Percentiles rank a stretch among this genome's conserved stretches.
These are phyloP conservation scores for Trichopoda pennipes DNA, from an alignment of 2,888 invertebrate genomes.

Conservation along the genomic window DNA sequence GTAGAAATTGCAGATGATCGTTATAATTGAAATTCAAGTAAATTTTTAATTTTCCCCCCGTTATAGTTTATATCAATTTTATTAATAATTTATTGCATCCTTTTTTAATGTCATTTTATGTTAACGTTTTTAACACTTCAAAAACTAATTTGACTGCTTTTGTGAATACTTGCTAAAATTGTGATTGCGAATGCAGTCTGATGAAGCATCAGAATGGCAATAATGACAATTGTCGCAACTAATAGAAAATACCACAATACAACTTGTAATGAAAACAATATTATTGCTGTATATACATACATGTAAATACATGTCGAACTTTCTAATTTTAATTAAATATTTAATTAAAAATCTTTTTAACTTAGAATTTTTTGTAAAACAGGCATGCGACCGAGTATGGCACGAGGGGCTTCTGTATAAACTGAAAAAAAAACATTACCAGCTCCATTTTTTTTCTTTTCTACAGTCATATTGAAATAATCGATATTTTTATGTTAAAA, in stretches of 20 bases:
- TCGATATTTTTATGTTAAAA: too few species aligned
- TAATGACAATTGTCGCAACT: slow-evolving; percentile 42
- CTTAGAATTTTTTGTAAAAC: too few species aligned
- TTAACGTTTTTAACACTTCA: slow-evolving; percentile 33
- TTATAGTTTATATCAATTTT: not conserved
- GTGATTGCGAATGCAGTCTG: slow-evolving; percentile 35
- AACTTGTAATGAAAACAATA: slow-evolving; percentile 42
- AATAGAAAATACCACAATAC: slow-evolving; percentile 53
- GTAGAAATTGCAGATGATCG: too few species aligned
- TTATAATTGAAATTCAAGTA: too few species aligned
- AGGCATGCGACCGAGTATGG: too few species aligned
- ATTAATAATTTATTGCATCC: not conserved
- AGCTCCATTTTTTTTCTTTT: too few species aligned
- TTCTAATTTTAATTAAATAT: too few species aligned
- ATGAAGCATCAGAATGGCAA: slow-evolving; percentile 37
- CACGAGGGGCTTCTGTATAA: too few species aligned
- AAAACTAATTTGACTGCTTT: slow-evolving; percentile 4
- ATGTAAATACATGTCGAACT: not conserved
- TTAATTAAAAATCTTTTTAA: too few species aligned
- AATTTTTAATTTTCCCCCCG: too few species aligned
- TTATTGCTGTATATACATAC: not conserved
- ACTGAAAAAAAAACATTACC: too few species aligned
- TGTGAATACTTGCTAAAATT: slow-evolving; percentile 18
- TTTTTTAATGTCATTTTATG: slow-evolving; percentile 23
- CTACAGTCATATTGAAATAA: too few species aligned